These are phyloP conservation scores for Tribolium freemani DNA, from an alignment of 2,888 invertebrate genomes.

Conservation along the genomic window DNA sequence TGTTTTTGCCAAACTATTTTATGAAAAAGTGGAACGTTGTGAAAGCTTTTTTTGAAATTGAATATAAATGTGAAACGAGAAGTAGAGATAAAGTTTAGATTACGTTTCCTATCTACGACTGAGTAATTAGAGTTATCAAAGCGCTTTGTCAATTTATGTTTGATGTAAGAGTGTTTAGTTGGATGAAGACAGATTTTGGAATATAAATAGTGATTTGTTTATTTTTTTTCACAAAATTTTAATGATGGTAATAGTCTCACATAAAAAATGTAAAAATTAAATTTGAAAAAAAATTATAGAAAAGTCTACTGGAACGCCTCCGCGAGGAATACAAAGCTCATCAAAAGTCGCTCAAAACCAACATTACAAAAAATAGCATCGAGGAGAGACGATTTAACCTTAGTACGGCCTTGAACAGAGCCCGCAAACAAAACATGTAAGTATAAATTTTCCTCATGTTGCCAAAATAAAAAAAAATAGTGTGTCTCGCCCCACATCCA, in stretches of 20 bases:
- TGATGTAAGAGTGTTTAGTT: neutral
- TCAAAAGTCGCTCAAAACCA: slow-evolving; percentile 60
- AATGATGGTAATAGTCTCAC: neutral
- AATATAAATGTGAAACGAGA: slow-evolving; percentile 12
- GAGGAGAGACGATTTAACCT: slow-evolving; percentile 64
- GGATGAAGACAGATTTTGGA: neutral
- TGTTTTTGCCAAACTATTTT: too few species aligned
- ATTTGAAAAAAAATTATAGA: slow-evolving; percentile 54
- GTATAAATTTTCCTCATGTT: neutral
- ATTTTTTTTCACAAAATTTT: slow-evolving; percentile 1
- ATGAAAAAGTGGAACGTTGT: neutral
- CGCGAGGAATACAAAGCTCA: slow-evolving; percentile 63
- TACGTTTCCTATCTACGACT: slow-evolving; percentile 29
- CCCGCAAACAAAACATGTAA: slow-evolving; percentile 67
- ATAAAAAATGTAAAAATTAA: neutral
- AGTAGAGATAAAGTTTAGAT: slow-evolving; percentile 30
- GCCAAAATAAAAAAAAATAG: slow-evolving; percentile 43
- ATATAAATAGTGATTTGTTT: neutral
- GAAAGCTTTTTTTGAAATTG: neutral
- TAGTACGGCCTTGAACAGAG: slow-evolving; percentile 62
- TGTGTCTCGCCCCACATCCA: slow-evolving; percentile 58
- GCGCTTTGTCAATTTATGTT: slow-evolving; percentile 23
- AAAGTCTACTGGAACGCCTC: slow-evolving; percentile 61
- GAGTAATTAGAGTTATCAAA: slow-evolving; percentile 33
- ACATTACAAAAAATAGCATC: slow-evolving; percentile 60